Evolutionary conservation across 2,888 invertebrate species (phyloP), one percentile per base, ranked within the genome.

Genomic region (Cyclophora punctaria): DNA sequence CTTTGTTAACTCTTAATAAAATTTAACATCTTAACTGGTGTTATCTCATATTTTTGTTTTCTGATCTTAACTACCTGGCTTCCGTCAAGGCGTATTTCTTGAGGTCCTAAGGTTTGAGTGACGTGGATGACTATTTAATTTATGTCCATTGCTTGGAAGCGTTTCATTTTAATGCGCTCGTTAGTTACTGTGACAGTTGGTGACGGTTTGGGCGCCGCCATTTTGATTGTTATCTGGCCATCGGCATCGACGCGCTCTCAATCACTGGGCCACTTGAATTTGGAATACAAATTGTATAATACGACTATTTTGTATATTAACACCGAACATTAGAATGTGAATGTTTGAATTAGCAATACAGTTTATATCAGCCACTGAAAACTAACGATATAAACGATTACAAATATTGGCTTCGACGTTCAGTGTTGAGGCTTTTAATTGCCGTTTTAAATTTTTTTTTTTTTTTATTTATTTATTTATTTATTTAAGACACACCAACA

Each of bases 11-110:
- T 79, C 69, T 77, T 73, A 84, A 86, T 87, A 87, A 88, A 87
- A 84, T 67, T 69, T 73, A 77, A 88, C 84, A 78, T 83, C 87
- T 88, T 78, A 80, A 85, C 82, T 75, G 64, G 66, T 72, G 77
- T 87, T 86, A 87, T 88, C 87, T 80, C 66, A 75, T 78, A 83
- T 80, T 85, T 83, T 82, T 80, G 82, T 85, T 82, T 52, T 79
- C 61, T 66, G 67, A 87, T 86, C 86, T 86, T 83, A 78, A 86
- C 86, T 87, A 87, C 87, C 87, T 87, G 87, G 83, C 85, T 87
- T 85, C 85, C 82, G 86, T 79, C 82, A 79, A 64, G 69, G 68
- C 63, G 68, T 78, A 75, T 80, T 71, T 75, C 77, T 75, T 69
- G 61, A 70, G 71, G 70, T 76, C 77, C 80, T 78, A 74, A 65